Evolutionary conservation across 2,113 vertebrate species (phyloP), one percentile per base, ranked within the genome.

Genomic region (Gadus macrocephalus): DNA sequence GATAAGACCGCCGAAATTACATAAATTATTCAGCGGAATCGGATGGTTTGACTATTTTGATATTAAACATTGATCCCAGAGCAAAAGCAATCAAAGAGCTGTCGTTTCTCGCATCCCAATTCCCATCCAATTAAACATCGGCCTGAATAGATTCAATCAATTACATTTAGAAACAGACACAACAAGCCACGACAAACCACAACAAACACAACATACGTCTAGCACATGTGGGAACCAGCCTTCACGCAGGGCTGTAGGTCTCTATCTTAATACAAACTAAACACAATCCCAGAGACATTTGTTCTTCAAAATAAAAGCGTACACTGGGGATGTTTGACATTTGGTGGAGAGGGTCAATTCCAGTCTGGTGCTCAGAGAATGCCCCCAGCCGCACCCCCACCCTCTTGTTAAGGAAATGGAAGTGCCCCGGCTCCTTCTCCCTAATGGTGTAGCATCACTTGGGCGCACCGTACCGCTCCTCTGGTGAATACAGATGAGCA

Each of bases 401-500:
- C 31, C 3, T 49, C 83, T 86, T 88, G 81, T 87, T 88, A 84
- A 78, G 67, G 77, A 81, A 86, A 83, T 78, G 67, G 79, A 76
- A 69, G 73, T 77, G 71, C 79, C 79, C 79, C 42, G 70, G 75
- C 15, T 85, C 80, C 74, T 67, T 78, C 72, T 86, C 76, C 62
- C 74, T 85, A 83, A 86, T 85, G 75, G 79, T 65, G 69, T 69
- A 75, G 89, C 85, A 76, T 88, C 80, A 69, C 78, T 81, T 73
- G 77, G 61, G 69, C 80, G 69, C 77, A 84, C 87, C 89, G 85
- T 84, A 77, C 79, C 64, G 71, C 58, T 73, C 76, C 73, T 71
- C 82, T 79, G 61, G 56, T 75, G 77, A 91, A 91, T 90, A 83
- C 81, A 82, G 87, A 82, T 87, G 79, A 81, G 74, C 87, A 58